A percentile compares a stretch with the other conserved stretches of the same genome.
phyloP scores from a whole-genome alignment of 2,113 vertebrate genomes.

The Tautogolabrus adspersus region DNA sequence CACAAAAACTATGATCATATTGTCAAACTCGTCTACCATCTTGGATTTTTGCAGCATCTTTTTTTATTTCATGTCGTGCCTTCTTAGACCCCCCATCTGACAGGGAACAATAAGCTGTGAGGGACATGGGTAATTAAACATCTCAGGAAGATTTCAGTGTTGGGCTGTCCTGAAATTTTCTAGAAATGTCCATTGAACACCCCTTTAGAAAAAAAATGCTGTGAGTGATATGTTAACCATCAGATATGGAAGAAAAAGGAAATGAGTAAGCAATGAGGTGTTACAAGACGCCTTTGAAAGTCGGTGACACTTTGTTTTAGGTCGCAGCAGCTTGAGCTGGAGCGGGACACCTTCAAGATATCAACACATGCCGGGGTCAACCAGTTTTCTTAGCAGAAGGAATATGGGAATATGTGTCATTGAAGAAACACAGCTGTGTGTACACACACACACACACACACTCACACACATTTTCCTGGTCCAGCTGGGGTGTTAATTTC shows the following conservation, averaged over 20 bases:
- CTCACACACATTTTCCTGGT: slow-evolving; percentile 62
- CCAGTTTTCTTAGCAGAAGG: slow-evolving; percentile 68
- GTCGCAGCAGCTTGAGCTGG: slow-evolving; percentile 56
- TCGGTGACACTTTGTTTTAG: slow-evolving; percentile 62
- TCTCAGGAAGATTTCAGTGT: too few relatives aligned
- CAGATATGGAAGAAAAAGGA: neutral
- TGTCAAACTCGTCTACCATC: too few relatives aligned
- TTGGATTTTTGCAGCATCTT: too few relatives aligned
- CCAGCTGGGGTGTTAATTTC: slow-evolving; percentile 84
- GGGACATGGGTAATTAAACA: too few relatives aligned
- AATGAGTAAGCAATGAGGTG: slow-evolving; percentile 2
- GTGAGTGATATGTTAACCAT: neutral
- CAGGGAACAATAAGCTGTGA: too few relatives aligned
- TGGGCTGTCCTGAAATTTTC: too few relatives aligned
- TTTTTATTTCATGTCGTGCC: too few relatives aligned
- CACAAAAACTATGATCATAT: too few relatives aligned
- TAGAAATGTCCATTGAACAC: too few relatives aligned
- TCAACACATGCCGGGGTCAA: slow-evolving; percentile 70
- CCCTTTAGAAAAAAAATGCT: too few relatives aligned
- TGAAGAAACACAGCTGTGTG: slow-evolving; percentile 83
- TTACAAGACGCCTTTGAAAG: slow-evolving; percentile 40
- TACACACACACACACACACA: slow-evolving; percentile 41
- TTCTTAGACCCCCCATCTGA: too few relatives aligned
- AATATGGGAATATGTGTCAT: slow-evolving; percentile 80
- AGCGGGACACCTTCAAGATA: slow-evolving; percentile 64